Conservation (phyloP, 2,888 invertebrate genomes). For the Trissolcus brochymenae region DNA sequence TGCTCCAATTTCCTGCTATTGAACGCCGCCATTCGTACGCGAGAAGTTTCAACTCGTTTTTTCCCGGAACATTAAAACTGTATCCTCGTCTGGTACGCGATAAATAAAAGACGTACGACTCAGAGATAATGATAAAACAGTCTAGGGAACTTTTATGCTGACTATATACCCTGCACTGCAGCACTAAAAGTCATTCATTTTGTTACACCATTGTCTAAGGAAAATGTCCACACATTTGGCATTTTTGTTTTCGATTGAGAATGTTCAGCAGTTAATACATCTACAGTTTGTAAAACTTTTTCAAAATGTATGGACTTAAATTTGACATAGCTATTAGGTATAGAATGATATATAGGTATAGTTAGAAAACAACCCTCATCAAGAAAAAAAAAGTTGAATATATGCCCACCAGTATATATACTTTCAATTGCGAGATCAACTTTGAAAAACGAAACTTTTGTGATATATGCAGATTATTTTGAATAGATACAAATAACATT, state of each 20-base stretch:
- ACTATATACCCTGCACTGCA: neutral
- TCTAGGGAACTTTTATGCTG: constrained; percentile 17
- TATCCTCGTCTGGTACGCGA: constrained; percentile 27
- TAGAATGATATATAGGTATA: too few relatives aligned
- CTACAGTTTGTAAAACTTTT: too few relatives aligned
- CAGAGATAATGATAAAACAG: constrained; percentile 36
- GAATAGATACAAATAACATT: too few relatives aligned
- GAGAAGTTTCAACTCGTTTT: constrained; percentile 34
- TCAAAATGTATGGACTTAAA: too few relatives aligned
- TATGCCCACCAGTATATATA: too few relatives aligned
- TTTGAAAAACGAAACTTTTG: too few relatives aligned
- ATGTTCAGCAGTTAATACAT: too few relatives aligned
- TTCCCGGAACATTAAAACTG: constrained; percentile 47
- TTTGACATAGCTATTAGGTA: too few relatives aligned
- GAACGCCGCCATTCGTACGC: neutral
- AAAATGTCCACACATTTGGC: neutral
- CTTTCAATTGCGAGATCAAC: too few relatives aligned
- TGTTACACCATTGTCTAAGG: neutral
- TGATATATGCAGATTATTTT: too few relatives aligned
- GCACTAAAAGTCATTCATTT: constrained; percentile 8
- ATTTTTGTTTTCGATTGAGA: neutral
- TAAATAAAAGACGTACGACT: constrained; percentile 38
- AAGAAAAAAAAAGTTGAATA: too few relatives aligned
- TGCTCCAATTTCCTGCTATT: constrained; percentile 44
- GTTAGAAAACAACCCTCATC: too few relatives aligned